Base-by-base conservation (phyloP, 2,797 vertebrate genomes). In the Syncerus caffer region DNA sequence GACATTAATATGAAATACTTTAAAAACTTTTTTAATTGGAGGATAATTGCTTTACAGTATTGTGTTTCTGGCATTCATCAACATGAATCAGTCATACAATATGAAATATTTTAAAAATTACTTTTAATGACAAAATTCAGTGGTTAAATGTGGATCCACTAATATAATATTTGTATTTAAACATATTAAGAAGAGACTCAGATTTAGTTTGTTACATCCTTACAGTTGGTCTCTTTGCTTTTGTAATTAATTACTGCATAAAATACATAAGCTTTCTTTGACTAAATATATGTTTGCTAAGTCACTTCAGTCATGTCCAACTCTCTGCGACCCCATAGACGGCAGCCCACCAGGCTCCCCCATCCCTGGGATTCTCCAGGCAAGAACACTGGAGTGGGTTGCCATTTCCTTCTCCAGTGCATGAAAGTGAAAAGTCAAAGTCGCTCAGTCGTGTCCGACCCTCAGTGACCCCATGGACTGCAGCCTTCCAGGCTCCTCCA, bases 231-330 rank as follows among this genome's bases (percentile, higher is more conserved):
- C 53, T 89, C 31, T n/a, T 74, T 90, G 47, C 8, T 85, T 93
- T 93, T 89, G 4, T 89, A 82, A 89, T 89, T 87, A 93, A 14
- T 91, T 90, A 91, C 16, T 91, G 14, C 47, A 62, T 90, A 90
- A 94, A 83, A 71, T 50, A 62, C 42, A 17, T 58, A 96, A 94
- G 88, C 15, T 14, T 42, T 92, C 58, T 78, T 80, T 64, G 38
- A 86, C 29, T 60, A 67, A 92, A 76, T 17, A 14, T 83, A 8
- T 83, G n/a, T 38, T 71, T 38, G 27, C 58, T 60, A 29, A 42
- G 42, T 42, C 42, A 42, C 42, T 42, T 42, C 42, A 42, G 42
- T 42, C 42, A 6, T 42, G 42, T 42, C 42, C 42, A 42, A 42
- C 42, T 42, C 1, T 1, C 42, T 42, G 42, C 42, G 42, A 42